Evolutionary conservation across 2,113 vertebrate genomes (phyloP).

Genomic region (Neolamprologus caudopunctatus): DNA sequence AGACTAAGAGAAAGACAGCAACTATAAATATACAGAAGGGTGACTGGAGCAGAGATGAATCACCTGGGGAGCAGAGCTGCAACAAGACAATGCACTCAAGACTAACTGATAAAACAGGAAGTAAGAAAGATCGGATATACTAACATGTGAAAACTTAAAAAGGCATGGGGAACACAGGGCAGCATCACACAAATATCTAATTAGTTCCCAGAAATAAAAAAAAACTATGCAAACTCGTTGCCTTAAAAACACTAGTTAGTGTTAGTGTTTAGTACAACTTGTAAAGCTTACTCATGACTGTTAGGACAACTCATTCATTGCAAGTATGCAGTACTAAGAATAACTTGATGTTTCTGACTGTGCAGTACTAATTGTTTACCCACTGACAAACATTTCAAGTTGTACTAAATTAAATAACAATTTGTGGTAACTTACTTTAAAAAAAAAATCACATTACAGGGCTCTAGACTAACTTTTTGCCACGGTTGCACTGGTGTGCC

Average conservation of each 20-base stretch:
- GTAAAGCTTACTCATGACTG: neutral
- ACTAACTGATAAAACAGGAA: neutral
- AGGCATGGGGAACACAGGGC: neutral
- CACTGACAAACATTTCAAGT: neutral
- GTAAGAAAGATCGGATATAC: neutral
- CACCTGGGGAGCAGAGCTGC: neutral
- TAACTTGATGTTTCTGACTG: neutral
- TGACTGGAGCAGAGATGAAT: neutral
- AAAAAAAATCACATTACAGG: neutral
- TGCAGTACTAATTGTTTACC: neutral
- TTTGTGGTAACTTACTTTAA: neutral
- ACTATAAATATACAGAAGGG: neutral
- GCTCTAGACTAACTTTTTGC: neutral
- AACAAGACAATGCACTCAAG: neutral
- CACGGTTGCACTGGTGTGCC: neutral
- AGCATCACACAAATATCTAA: neutral
- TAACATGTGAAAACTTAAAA: neutral
- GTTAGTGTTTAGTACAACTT: no score
- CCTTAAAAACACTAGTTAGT: neutral
- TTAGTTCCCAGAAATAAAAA: neutral
- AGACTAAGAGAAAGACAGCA: neutral
- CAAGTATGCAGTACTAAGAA: neutral
- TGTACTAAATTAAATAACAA: neutral
- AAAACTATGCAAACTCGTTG: accelerated
- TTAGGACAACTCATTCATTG: neutral